A percentile compares a stretch with the other conserved stretches of the same genome.
phyloP scores from a whole-genome alignment of 2,888 invertebrate species.

The Pantelozetes paolii region DNA sequence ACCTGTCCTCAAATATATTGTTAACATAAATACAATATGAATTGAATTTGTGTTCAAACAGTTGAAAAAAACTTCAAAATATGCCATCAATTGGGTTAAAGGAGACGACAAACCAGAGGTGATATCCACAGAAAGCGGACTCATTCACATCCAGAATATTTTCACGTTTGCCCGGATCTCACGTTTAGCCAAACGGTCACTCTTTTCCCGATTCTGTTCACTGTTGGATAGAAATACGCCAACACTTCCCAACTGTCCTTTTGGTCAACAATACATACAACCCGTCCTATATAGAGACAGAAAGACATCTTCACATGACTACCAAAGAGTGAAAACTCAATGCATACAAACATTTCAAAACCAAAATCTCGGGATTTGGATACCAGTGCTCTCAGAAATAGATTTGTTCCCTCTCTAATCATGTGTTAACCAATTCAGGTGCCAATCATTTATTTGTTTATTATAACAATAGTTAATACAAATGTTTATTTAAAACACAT shows the following conservation, averaged over 20 bases:
- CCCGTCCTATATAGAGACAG: slow-evolving; percentile 50
- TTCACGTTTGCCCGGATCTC: too few species aligned
- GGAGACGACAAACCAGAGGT: slow-evolving; percentile 67
- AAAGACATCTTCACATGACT: slow-evolving; percentile 51
- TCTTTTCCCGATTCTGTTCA: slow-evolving; percentile 61
- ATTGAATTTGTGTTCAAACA: not conserved
- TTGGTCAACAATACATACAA: slow-evolving; percentile 44
- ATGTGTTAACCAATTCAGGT: too few species aligned
- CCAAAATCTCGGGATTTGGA: slow-evolving; percentile 79
- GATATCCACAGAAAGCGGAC: slow-evolving; percentile 70
- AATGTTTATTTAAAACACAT: too few species aligned
- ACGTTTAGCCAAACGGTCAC: slow-evolving; percentile 70
- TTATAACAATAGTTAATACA: too few species aligned
- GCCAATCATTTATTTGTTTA: too few species aligned
- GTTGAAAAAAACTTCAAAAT: slow-evolving; percentile 72
- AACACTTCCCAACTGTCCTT: slow-evolving; percentile 28
- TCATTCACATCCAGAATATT: slow-evolving; percentile 63
- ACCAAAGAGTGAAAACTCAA: slow-evolving; percentile 65
- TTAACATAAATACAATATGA: too few species aligned
- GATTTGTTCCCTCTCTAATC: too few species aligned
- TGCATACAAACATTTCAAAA: slow-evolving; percentile 74
- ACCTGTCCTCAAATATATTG: not conserved
- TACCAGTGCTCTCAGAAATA: slow-evolving; percentile 86
- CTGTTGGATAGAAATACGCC: slow-evolving; percentile 39
- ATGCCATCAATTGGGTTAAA: slow-evolving; percentile 79